These are phyloP conservation scores for Hippolais icterina DNA, from an alignment of 2,113 vertebrate species.

Conservation along the genomic window DNA sequence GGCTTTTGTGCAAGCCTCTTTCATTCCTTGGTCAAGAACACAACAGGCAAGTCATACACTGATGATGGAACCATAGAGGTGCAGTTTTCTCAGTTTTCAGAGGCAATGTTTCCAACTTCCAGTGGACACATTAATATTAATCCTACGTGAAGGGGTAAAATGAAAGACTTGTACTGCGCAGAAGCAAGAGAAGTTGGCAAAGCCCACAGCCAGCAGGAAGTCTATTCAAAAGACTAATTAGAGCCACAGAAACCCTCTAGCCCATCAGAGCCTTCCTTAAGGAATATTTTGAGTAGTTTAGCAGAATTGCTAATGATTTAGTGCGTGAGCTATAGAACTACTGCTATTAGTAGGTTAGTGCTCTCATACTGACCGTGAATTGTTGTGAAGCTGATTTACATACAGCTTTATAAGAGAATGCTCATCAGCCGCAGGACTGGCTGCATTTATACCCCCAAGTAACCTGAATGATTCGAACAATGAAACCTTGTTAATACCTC, in stretches of 20 bases:
- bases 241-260: conserved; percentile 21
- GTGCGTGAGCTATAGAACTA: conserved; percentile 46
- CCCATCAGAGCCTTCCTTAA: background rate
- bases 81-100: background rate
- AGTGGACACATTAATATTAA: background rate
- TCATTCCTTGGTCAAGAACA: background rate
- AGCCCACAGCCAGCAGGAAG: conserved; percentile 35
- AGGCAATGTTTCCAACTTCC: background rate
- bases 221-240: conserved; percentile 42
- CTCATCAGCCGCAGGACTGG: conserved; percentile 76
- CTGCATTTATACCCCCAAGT: conserved; percentile 71
- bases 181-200: conserved; percentile 33
- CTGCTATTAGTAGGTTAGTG: conserved; percentile 61
- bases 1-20: background rate
- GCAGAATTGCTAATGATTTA: conserved; percentile 31
- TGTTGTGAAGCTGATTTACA: conserved; percentile 77
- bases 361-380: conserved; percentile 75
- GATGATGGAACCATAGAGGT: background rate
- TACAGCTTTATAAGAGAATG: conserved; percentile 79
- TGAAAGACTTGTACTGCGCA: background rate
- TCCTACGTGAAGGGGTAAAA: background rate
- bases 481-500: conserved; percentile 66
- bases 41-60: background rate
- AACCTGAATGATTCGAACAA: conserved; percentile 78
- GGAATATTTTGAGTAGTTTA: conserved; percentile 42